A percentile compares a stretch with the other conserved stretches of the same genome.
Evolutionary conservation across 1,140 invertebrate genomes (phyloP).

Genomic region (Artemia franciscana): DNA sequence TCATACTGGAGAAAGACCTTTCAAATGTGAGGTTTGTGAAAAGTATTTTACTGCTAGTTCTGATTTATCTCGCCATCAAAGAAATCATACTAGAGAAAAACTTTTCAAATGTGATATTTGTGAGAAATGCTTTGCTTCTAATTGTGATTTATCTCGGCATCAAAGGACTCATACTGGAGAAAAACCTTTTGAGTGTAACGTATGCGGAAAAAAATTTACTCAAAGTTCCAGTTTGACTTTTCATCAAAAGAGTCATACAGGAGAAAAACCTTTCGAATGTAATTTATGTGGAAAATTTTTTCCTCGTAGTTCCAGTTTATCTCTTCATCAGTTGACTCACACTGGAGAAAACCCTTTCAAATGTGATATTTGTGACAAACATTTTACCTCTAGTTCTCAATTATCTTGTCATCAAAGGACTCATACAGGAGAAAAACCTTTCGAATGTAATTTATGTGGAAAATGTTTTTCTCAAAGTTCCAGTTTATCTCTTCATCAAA

Average conservation of each 20-base stretch:
- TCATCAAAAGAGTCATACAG: constrained; percentile 28
- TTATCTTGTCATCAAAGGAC: constrained; percentile 48
- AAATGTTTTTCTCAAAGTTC: constrained; percentile 57
- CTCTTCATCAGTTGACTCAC: constrained; percentile 22
- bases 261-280: constrained; percentile 59
- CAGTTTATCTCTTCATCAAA: constrained; percentile 55
- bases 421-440: constrained; percentile 67
- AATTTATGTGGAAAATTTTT: constrained; percentile 27
- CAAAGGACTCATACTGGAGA: constrained; percentile 70
- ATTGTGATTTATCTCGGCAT: constrained; percentile 79
- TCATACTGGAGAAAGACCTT: constrained; percentile 32
- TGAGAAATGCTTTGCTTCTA: constrained; percentile 65
- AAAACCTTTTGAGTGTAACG: constrained; percentile 51
- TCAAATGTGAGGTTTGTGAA: constrained; percentile 75
- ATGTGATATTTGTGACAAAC: constrained; percentile 41
- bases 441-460: constrained; percentile 53
- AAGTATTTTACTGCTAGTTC: constrained; percentile 56
- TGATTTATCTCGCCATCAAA: constrained; percentile 44
- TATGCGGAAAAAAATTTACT: constrained; percentile 29
- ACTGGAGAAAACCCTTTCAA: constrained; percentile 43
- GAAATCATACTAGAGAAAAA: constrained; percentile 62
- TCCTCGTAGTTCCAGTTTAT: constrained; percentile 11
- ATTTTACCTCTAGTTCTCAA: constrained; percentile 45
- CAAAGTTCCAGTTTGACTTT: not conserved
- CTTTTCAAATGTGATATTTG: constrained; percentile 36